phyloP scores from a whole-genome alignment of 2,113 vertebrate species.

The Enhydra lutris region DNA sequence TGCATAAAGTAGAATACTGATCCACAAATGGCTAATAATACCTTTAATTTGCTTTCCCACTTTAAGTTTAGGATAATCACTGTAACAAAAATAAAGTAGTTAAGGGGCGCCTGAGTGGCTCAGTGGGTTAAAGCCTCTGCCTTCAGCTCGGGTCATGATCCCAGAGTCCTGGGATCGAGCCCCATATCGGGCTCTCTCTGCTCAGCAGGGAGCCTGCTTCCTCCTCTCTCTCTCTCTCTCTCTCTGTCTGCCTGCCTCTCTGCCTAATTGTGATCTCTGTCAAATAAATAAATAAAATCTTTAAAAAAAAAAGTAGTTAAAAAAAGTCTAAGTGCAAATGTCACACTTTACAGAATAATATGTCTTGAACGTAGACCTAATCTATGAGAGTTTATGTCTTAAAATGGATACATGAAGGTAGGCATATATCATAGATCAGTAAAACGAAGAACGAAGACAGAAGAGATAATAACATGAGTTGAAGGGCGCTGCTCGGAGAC shows the following conservation, averaged over 20 bases:
- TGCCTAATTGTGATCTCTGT: no score
- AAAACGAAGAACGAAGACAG: neutral
- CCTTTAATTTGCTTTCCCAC: conserved; percentile 19
- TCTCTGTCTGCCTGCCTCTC: no score
- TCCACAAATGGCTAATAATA: conserved; percentile 44
- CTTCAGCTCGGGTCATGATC: no score
- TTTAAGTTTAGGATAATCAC: conserved; percentile 37
- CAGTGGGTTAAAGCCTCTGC: no score
- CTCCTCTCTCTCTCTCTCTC: no score
- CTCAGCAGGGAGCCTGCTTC: no score
- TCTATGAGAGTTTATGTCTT: neutral
- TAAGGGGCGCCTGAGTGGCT: no score
- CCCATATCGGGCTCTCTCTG: no score
- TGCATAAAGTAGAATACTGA: conserved; percentile 3
- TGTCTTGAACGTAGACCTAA: neutral
- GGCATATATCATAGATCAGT: neutral
- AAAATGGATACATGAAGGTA: neutral
- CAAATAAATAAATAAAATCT: no score
- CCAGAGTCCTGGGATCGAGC: no score
- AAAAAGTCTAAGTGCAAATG: neutral
- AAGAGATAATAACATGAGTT: neutral
- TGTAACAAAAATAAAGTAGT: neutral
- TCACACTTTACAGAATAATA: neutral
- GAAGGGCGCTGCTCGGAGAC: neutral
- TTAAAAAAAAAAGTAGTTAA: neutral